Evolutionary conservation across 2,113 vertebrate genomes (phyloP).

Genomic region (Sardina pilchardus): DNA sequence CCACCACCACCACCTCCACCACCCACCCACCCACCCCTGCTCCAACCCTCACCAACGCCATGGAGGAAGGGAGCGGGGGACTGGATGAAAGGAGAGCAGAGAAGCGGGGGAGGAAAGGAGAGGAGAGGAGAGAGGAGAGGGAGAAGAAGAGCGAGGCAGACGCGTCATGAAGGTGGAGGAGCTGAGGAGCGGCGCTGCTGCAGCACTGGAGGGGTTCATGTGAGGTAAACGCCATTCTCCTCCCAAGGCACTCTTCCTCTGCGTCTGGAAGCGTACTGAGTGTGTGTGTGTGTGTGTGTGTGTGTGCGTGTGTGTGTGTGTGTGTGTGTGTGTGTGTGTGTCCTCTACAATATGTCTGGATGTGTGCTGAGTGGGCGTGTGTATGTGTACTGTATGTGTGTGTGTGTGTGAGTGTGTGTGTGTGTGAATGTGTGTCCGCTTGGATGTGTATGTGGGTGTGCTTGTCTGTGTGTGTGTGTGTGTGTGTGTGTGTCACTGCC

Average conservation of each 20-base stretch:
- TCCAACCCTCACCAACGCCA: not conserved
- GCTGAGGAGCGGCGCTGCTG: too few relatives aligned
- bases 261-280: too few relatives aligned
- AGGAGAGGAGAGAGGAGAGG: not conserved
- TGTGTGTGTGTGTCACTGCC: not conserved
- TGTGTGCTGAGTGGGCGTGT: too few relatives aligned
- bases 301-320: too few relatives aligned
- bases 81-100: not conserved
- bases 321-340: too few relatives aligned
- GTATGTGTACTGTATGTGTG: too few relatives aligned
- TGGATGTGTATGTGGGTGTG: not conserved
- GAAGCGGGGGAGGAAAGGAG: not conserved
- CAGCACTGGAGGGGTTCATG: not conserved
- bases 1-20: too few relatives aligned
- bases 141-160: not conserved
- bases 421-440: not conserved
- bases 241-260: too few relatives aligned
- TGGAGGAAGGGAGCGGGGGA: not conserved
- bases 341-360: not conserved
- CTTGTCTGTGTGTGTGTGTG: not conserved
- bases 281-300: too few relatives aligned
- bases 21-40: too few relatives aligned
- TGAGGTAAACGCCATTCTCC: not conserved
- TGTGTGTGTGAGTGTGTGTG: too few relatives aligned
- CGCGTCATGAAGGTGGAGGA: not conserved